Conservation (phyloP, 2,888 invertebrate species). For the Caenorhabditis panamensis region DNA sequence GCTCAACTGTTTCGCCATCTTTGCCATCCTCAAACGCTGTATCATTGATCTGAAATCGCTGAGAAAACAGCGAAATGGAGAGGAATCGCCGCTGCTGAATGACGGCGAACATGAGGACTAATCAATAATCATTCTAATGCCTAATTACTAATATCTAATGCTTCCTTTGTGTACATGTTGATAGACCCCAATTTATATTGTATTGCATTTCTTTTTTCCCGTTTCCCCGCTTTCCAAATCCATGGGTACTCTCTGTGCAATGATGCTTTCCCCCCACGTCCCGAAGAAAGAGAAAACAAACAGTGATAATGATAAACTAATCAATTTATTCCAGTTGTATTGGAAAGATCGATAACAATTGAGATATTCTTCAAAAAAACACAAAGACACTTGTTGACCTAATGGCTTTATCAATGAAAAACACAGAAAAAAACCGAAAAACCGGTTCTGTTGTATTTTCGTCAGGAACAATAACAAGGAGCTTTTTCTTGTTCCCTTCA, state of each 20-base stretch:
- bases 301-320: too few relatives aligned
- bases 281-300: too few relatives aligned
- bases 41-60: slow-evolving; percentile 70
- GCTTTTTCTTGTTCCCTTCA: too few relatives aligned
- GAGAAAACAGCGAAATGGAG: slow-evolving; percentile 59
- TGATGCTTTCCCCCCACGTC: slow-evolving; percentile 3
- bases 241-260: too few relatives aligned
- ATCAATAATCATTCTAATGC: neutral
- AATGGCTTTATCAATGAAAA: too few relatives aligned
- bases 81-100: slow-evolving; percentile 68
- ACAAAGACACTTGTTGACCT: too few relatives aligned
- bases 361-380: too few relatives aligned
- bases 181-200: neutral
- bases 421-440: too few relatives aligned
- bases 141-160: neutral
- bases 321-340: too few relatives aligned
- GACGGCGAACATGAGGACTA: slow-evolving; percentile 55
- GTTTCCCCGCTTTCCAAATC: slow-evolving; percentile 2
- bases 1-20: slow-evolving; percentile 77
- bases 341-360: too few relatives aligned
- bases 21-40: slow-evolving; percentile 74
- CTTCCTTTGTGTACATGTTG: slow-evolving; percentile 36
- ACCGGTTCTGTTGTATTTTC: too few relatives aligned
- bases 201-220: neutral
- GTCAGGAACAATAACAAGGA: too few relatives aligned